phyloP scores from a whole-genome alignment of 2,113 vertebrate species.

The Elachura formosa region DNA sequence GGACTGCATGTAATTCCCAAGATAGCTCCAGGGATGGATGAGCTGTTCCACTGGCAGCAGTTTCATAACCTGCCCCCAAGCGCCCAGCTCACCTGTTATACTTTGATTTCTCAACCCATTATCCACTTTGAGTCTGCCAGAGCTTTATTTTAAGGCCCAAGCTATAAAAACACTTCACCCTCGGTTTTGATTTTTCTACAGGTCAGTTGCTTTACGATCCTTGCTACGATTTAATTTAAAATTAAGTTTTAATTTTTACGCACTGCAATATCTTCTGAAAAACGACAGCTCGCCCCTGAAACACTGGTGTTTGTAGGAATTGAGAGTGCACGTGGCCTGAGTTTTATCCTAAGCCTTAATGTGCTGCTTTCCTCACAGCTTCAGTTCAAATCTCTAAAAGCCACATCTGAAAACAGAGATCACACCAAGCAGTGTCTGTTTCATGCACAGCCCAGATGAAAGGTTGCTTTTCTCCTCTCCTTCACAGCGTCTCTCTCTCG shows the following conservation, averaged over 20 bases:
- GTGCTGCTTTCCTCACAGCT: background rate
- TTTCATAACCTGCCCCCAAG: background rate
- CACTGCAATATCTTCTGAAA: background rate
- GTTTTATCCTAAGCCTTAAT: background rate
- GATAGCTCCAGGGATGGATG: background rate
- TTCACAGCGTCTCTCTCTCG: background rate
- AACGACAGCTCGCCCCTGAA: background rate
- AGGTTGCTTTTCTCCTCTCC: background rate
- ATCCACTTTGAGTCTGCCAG: background rate
- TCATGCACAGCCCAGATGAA: background rate
- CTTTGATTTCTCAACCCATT: background rate
- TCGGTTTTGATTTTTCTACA: background rate
- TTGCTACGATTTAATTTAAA: background rate
- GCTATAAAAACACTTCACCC: background rate
- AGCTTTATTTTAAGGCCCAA: background rate
- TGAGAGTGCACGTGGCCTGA: background rate
- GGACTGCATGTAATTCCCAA: background rate
- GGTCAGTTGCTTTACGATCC: background rate
- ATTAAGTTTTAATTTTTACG: background rate
- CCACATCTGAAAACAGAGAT: background rate
- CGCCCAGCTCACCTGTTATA: rapidly evolving
- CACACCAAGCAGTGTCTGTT: background rate
- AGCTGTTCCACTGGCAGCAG: background rate
- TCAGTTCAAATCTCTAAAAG: background rate
- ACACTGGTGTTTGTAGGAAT: background rate